These are phyloP conservation scores for Phaethornis superciliosus DNA, from an alignment of 2,113 vertebrate genomes.

Conservation along the genomic window DNA sequence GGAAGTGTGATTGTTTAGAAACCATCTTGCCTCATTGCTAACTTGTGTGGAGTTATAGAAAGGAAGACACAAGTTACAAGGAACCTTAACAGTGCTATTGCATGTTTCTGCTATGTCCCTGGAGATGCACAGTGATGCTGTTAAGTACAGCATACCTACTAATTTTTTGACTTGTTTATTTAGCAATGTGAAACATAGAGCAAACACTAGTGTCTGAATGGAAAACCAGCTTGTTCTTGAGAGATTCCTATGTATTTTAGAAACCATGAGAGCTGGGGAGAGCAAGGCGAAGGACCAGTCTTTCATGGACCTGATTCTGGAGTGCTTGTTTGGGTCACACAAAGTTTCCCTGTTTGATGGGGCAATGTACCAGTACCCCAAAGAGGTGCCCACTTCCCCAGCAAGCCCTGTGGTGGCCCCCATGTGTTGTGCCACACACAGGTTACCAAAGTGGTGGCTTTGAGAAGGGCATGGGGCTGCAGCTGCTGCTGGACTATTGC, in stretches of 20 bases:
- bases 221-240: background rate
- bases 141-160: background rate
- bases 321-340: background rate
- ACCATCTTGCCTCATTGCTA: conserved; percentile 4
- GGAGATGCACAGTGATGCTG: background rate
- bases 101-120: background rate
- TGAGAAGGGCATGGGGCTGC: background rate
- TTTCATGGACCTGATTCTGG: background rate
- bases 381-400: fast-evolving
- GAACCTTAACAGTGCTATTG: background rate
- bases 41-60: background rate
- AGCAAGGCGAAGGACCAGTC: background rate
- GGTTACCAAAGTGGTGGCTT: background rate
- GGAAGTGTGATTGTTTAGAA: background rate
- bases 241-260: background rate
- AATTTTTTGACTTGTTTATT: background rate
- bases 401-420: background rate
- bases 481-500: background rate
- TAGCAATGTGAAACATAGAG: background rate
- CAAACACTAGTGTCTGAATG: background rate
- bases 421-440: fast-evolving
- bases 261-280: background rate
- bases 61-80: background rate
- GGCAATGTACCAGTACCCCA: background rate
- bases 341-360: background rate